phyloP scores from a whole-genome alignment of 2,797 vertebrate species.

The Hyperoplus immaculatus region DNA sequence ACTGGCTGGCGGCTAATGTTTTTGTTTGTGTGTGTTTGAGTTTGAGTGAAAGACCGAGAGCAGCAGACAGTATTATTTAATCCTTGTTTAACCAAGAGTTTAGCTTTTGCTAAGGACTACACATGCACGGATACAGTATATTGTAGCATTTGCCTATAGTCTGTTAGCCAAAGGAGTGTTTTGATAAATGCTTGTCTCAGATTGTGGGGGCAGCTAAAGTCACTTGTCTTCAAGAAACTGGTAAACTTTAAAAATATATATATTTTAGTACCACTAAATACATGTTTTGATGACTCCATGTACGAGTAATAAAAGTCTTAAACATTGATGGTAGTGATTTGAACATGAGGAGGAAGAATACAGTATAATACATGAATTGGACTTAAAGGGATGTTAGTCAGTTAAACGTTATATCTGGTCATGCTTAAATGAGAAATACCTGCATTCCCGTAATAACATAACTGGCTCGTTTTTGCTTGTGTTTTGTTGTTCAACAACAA shows the following conservation, averaged over 20 bases:
- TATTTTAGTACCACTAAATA: background rate
- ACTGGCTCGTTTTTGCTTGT: background rate
- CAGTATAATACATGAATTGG: background rate
- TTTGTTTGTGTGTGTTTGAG: slow-evolving; percentile 51
- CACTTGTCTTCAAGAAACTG: background rate
- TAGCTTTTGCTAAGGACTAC: background rate
- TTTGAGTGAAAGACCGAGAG: slow-evolving; percentile 49
- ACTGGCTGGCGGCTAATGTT: slow-evolving; percentile 42
- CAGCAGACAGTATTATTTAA: slow-evolving; percentile 22
- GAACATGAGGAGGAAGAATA: background rate
- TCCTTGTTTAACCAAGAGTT: slow-evolving; percentile 15
- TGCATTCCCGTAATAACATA: background rate
- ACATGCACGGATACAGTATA: too few species aligned
- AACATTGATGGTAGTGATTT: background rate
- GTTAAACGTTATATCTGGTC: background rate
- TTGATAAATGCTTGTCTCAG: background rate
- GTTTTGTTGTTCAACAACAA: background rate
- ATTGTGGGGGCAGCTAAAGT: background rate
- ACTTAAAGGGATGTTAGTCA: background rate
- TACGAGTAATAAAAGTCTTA: background rate
- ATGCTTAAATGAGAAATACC: background rate
- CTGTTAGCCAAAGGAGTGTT: slow-evolving; percentile 3
- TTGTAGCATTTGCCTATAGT: background rate
- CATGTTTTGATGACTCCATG: background rate
- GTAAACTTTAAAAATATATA: background rate